A percentile compares a stretch with the other conserved stretches of the same genome.
Conservation (phyloP, 2,797 vertebrate genomes). For the Xiphophorus birchmanni region DNA sequence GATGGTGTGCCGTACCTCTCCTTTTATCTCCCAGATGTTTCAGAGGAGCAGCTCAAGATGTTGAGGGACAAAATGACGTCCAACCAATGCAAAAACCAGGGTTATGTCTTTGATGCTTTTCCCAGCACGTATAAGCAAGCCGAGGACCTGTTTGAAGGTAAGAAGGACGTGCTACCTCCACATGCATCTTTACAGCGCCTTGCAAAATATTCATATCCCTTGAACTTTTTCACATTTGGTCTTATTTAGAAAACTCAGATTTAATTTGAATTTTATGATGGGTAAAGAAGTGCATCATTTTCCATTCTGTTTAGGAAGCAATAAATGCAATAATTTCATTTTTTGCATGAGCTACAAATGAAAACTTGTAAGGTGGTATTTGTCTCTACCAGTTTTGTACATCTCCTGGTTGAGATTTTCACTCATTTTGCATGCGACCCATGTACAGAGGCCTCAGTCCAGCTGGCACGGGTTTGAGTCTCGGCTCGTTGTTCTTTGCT, state of each 20-base stretch:
- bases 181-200: not conserved
- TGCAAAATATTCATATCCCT: not conserved
- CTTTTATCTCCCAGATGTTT: slow-evolving; percentile 69
- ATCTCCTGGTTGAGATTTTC: not conserved
- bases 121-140: slow-evolving; percentile 89
- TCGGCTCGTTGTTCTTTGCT: too few species aligned
- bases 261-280: not conserved
- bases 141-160: slow-evolving; percentile 86
- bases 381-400: not conserved
- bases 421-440: not conserved
- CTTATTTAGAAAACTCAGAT: not conserved
- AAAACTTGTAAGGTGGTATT: not conserved
- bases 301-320: not conserved
- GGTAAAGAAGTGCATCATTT: not conserved
- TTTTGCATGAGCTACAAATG: not conserved
- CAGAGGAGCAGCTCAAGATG: slow-evolving; percentile 84
- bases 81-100: slow-evolving; percentile 91
- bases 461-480: too few species aligned
- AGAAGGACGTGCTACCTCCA: slow-evolving; percentile 10
- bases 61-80: slow-evolving; percentile 88
- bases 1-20: not conserved
- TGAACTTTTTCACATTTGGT: not conserved
- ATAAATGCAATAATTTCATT: not conserved
- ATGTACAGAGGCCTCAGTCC: too few species aligned
- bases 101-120: slow-evolving; percentile 90